A percentile compares a stretch with the other conserved stretches of the same genome.
These are phyloP conservation scores for Hydrolagus affinis DNA, from an alignment of 2,113 vertebrate genomes.

Conservation along the genomic window DNA sequence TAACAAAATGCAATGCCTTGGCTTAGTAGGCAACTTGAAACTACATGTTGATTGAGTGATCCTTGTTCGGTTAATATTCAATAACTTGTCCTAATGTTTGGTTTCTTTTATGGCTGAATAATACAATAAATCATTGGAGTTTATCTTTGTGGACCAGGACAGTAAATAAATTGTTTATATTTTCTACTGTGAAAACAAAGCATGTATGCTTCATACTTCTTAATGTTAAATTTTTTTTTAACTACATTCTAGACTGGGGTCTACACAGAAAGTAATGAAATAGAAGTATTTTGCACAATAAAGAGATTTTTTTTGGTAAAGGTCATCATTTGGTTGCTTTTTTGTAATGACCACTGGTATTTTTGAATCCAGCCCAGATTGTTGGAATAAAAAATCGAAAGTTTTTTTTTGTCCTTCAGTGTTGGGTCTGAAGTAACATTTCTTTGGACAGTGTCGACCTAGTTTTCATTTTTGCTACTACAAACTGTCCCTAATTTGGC, in stretches of 20 bases:
- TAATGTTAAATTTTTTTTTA: no score
- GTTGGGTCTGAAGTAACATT: no score
- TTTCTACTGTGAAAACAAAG: background rate
- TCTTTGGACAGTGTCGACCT: no score
- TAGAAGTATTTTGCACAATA: background rate
- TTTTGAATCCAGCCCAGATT: background rate
- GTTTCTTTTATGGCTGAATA: background rate
- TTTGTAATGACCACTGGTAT: no score
- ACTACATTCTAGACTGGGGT: background rate
- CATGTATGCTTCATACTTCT: background rate
- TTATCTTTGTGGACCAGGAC: background rate
- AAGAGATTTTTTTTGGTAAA: background rate
- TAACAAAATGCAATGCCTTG: no score
- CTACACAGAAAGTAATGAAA: background rate
- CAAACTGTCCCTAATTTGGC: no score
- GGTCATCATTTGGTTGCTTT: background rate
- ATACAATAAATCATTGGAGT: background rate
- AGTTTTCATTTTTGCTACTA: no score
- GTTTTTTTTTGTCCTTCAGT: no score
- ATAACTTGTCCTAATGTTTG: background rate
- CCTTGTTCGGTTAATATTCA: background rate
- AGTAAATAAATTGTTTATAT: background rate
- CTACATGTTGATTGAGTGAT: no score
- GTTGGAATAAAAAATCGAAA: background rate
- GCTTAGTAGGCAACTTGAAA: no score